phyloP scores from a whole-genome alignment of 2,113 vertebrate species.

The Mesocricetus auratus region DNA sequence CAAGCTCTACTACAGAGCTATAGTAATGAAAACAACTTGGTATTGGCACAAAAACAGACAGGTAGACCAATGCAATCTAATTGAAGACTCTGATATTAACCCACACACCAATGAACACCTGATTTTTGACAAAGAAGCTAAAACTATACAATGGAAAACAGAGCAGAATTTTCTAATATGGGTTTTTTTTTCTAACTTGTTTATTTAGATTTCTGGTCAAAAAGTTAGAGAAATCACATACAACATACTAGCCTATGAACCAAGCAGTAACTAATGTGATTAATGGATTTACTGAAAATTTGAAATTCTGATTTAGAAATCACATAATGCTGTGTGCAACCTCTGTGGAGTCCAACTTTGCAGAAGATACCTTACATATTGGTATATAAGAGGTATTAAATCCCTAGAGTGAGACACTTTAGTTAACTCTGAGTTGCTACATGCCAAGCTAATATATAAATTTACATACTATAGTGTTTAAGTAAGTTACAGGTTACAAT shows the following conservation, averaged over 20 bases:
- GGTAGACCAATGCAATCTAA: too few species aligned
- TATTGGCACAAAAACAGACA: too few species aligned
- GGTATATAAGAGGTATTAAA: background rate
- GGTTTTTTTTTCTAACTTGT: background rate
- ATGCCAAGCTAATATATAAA: conserved; percentile 23
- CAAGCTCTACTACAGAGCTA: too few species aligned
- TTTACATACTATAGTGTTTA: background rate
- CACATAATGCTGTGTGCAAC: background rate
- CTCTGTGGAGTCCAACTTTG: background rate
- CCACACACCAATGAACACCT: too few species aligned
- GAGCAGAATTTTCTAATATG: background rate
- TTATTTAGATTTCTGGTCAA: background rate
- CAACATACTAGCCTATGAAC: background rate
- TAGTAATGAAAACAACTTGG: too few species aligned
- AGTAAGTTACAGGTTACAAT: background rate
- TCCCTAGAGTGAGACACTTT: background rate
- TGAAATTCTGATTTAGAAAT: conserved; percentile 44
- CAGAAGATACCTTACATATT: background rate
- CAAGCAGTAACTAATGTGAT: background rate
- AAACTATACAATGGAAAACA: too few species aligned
- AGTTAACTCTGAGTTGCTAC: background rate
- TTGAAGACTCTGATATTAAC: too few species aligned
- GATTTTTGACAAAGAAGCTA: too few species aligned
- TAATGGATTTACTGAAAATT: background rate
- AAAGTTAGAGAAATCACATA: background rate